These are phyloP conservation scores for Rhinopomastus cyanomelas DNA, from an alignment of 2,113 vertebrate species.

Conservation along the genomic window DNA sequence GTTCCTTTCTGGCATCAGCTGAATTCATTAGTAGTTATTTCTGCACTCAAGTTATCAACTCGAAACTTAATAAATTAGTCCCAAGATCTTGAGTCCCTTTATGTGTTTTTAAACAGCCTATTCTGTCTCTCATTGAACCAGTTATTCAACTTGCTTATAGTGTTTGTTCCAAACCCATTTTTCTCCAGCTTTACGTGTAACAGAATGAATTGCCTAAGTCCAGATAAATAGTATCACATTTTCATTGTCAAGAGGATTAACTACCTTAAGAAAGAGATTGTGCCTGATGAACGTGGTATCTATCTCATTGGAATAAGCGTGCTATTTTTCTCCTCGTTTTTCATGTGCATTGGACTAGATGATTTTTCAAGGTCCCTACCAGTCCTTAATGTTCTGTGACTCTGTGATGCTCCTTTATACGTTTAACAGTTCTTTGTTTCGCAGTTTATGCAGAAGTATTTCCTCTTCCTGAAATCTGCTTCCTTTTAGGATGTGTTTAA, in stretches of 20 bases:
- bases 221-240: neutral
- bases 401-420: neutral
- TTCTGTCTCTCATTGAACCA: neutral
- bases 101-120: neutral
- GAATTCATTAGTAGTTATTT: neutral
- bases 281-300: neutral
- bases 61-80: conserved; percentile 1
- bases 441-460: neutral
- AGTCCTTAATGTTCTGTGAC: no score
- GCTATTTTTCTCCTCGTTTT: neutral
- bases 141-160: neutral
- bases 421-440: neutral
- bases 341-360: no score
- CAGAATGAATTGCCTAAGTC: neutral
- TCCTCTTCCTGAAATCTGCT: neutral
- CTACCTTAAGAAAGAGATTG: neutral
- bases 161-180: neutral
- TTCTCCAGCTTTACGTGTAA: neutral
- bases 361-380: no score
- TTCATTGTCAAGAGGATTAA: neutral
- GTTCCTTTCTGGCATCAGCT: neutral
- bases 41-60: neutral
- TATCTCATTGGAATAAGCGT: neutral
- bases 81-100: neutral
- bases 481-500: neutral